phyloP scores from a whole-genome alignment of 2,113 vertebrate species.

The Halcyon malimbica region DNA sequence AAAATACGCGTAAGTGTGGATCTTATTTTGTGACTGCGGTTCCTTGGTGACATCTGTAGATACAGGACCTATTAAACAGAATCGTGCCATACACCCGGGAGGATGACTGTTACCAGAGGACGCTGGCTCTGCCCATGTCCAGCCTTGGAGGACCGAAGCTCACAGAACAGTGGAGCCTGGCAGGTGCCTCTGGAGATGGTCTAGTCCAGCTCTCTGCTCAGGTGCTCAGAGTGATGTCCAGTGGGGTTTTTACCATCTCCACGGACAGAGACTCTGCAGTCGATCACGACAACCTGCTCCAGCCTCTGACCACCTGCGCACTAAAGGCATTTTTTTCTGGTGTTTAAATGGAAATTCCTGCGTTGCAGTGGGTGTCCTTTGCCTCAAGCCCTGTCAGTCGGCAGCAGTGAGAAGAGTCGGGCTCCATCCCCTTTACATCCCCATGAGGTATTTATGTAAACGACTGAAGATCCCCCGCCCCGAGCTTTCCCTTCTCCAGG shows the following conservation, averaged over 20 bases:
- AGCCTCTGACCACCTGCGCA: rapidly evolving
- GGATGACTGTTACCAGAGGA: rapidly evolving
- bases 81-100: not conserved
- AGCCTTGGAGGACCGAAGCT: not conserved
- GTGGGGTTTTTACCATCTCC: not conserved
- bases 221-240: not conserved
- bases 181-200: not conserved
- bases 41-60: not conserved
- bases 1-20: not conserved
- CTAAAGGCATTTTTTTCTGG: not conserved
- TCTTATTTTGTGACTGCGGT: not conserved
- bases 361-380: rapidly evolving
- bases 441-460: not conserved
- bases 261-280: rapidly evolving
- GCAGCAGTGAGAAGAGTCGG: not conserved
- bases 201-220: not conserved
- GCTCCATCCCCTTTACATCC: not conserved
- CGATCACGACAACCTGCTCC: not conserved
- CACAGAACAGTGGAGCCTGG: rapidly evolving
- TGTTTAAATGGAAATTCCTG: not conserved
- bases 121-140: not conserved
- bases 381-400: rapidly evolving
- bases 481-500: rapidly evolving
- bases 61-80: not conserved
- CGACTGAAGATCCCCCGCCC: not conserved